phyloP scores from a whole-genome alignment of 1,140 invertebrate species.

The Pinna nobilis region DNA sequence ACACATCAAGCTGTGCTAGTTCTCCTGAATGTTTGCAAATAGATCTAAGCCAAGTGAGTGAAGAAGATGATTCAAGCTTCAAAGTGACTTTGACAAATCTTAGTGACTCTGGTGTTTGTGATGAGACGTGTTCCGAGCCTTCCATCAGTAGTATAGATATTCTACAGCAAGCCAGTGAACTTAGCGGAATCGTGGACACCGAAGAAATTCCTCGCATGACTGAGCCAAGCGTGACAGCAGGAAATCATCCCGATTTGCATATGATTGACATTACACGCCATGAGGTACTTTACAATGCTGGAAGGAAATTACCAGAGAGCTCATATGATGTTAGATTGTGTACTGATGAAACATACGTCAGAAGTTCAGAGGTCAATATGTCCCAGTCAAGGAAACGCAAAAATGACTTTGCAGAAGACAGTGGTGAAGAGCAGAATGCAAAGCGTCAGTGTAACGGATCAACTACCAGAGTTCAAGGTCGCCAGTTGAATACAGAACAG shows the following conservation, averaged over 20 bases:
- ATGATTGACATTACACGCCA: background rate
- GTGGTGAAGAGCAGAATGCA: slow-evolving; percentile 1
- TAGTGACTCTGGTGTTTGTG: slow-evolving; percentile 10
- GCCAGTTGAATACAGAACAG: slow-evolving; percentile 39
- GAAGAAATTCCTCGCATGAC: too few relatives aligned
- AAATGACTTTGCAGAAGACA: background rate
- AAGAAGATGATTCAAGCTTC: background rate
- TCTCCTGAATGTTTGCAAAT: slow-evolving; percentile 20
- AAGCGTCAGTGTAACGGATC: background rate
- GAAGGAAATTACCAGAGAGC: background rate
- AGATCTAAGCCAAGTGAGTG: slow-evolving; percentile 1
- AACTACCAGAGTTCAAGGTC: slow-evolving; percentile 14
- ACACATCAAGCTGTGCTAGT: background rate
- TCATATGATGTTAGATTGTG: background rate
- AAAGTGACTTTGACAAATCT: background rate
- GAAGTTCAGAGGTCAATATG: background rate
- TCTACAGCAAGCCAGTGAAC: background rate
- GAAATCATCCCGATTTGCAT: background rate
- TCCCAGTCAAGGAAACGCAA: background rate
- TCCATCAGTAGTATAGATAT: background rate
- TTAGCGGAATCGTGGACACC: background rate
- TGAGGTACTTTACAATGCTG: background rate
- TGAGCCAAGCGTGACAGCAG: too few relatives aligned
- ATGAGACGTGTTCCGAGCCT: background rate
- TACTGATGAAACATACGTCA: background rate